Conservation (phyloP, 1,140 invertebrate genomes). For the Platyscapa corneri region DNA sequence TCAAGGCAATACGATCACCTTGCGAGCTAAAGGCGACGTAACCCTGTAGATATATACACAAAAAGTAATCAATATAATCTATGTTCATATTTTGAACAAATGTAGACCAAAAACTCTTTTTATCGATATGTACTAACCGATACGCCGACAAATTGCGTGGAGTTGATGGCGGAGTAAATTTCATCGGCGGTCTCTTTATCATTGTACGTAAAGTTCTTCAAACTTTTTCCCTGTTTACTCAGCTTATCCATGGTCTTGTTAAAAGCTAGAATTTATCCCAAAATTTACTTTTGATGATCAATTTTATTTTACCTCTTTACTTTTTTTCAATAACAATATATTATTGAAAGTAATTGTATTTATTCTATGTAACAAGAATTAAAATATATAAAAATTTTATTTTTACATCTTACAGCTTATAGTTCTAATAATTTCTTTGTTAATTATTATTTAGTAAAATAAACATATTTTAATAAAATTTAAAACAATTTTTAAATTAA, state of each 20-base stretch:
- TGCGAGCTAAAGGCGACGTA: constrained; percentile 96
- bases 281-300: not conserved
- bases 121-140: constrained; percentile 83
- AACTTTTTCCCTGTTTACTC: constrained; percentile 82
- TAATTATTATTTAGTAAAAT: too few species aligned
- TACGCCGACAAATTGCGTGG: constrained; percentile 97
- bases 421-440: too few species aligned
- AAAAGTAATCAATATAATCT: constrained; percentile 28
- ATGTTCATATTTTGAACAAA: not conserved
- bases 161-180: constrained; percentile 98
- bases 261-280: constrained; percentile 80
- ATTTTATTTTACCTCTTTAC: not conserved
- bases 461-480: too few species aligned
- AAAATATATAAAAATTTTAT: too few species aligned
- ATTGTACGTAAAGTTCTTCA: constrained; percentile 98
- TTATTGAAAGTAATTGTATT: not conserved
- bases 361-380: too few species aligned
- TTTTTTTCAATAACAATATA: not conserved
- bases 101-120: not conserved
- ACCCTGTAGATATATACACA: constrained; percentile 77
- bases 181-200: constrained; percentile 95
- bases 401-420: too few species aligned
- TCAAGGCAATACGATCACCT: constrained; percentile 98
- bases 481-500: too few species aligned
- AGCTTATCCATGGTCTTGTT: constrained; percentile 96